A percentile compares a stretch with the other conserved stretches of the same genome.
phyloP scores from a whole-genome alignment of 2,797 vertebrate genomes.

The Micrastur ruficollis region DNA sequence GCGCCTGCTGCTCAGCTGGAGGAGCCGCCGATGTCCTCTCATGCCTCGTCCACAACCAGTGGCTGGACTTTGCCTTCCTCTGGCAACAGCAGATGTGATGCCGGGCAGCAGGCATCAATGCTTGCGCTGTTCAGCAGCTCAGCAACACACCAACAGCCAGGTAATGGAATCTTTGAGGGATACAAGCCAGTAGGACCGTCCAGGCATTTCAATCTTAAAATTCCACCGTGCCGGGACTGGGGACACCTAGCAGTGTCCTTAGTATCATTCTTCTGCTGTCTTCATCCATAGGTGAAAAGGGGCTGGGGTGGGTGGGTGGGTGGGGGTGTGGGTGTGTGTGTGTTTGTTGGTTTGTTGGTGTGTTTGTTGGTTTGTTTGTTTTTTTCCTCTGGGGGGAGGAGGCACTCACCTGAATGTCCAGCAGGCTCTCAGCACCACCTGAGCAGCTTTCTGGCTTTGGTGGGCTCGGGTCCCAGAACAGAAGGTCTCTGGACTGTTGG shows the following conservation, averaged over 20 bases:
- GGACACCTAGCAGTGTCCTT: no score
- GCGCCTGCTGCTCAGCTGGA: background rate
- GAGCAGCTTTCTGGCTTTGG: background rate
- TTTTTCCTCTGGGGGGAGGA: background rate
- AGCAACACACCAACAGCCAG: background rate
- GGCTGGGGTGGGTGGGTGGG: no score
- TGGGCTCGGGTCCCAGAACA: background rate
- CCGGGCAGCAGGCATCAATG: accelerated
- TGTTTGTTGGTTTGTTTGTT: no score
- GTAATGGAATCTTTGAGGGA: background rate
- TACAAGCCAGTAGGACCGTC: background rate
- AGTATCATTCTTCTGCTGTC: background rate
- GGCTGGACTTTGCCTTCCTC: background rate
- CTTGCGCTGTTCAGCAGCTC: background rate
- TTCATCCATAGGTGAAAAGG: background rate
- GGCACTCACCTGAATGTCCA: background rate
- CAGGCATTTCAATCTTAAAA: background rate
- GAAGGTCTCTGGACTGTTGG: no score
- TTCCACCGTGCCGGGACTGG: no score
- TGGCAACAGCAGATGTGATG: background rate
- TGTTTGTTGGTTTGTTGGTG: no score
- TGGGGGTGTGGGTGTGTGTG: no score
- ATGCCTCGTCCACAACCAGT: accelerated
- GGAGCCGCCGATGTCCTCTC: background rate
- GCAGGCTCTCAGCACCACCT: background rate